Conservation (phyloP, 2,113 vertebrate species). For the Bos indicus region DNA sequence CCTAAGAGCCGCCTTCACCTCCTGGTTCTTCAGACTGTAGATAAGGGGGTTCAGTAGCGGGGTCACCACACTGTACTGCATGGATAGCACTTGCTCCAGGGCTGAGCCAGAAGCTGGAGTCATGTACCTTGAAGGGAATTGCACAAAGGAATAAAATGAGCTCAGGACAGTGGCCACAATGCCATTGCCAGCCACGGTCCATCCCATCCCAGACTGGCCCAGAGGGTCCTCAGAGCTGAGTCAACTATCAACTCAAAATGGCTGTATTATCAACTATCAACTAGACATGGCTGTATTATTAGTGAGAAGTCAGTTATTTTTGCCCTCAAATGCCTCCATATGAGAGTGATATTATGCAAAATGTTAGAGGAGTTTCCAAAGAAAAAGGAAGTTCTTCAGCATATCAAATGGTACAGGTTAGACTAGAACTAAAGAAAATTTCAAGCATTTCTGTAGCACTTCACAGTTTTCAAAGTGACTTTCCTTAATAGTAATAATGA, state of each 20-base stretch:
- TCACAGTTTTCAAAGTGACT: not conserved
- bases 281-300: not conserved
- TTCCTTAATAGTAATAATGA: not conserved
- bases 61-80: conserved; percentile 55
- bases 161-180: not conserved
- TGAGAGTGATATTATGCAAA: not conserved
- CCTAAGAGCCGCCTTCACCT: conserved; percentile 36
- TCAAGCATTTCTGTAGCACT: not conserved
- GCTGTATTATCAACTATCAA: not conserved
- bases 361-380: not conserved
- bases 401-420: not conserved
- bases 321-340: not conserved
- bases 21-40: conserved; percentile 53
- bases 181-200: not conserved
- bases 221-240: not conserved
- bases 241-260: not conserved
- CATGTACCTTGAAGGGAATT: conserved; percentile 43
- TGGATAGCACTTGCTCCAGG: conserved; percentile 27
- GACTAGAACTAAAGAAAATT: not conserved
- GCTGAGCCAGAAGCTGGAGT: conserved; percentile 9
- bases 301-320: not conserved
- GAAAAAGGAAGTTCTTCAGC: not conserved
- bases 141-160: not conserved
- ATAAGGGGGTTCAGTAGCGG: conserved; percentile 30
- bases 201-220: not conserved